Evolutionary conservation across 2,113 vertebrate genomes (phyloP).

Genomic region (Passer montanus): DNA sequence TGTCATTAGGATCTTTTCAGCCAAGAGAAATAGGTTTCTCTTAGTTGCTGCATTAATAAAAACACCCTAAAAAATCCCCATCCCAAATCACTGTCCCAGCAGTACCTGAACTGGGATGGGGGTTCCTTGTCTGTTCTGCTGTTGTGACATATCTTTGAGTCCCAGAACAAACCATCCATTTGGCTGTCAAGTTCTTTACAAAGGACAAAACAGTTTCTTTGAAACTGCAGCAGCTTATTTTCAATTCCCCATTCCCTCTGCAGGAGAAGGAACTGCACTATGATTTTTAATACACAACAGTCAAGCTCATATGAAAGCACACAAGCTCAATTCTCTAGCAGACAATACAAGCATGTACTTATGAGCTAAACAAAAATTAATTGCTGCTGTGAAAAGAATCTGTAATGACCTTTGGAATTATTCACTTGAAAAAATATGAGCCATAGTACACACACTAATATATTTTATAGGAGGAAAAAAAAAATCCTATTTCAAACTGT

Average conservation of each 20-base stretch:
- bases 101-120: background rate
- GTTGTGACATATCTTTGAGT: background rate
- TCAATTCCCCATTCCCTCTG: background rate
- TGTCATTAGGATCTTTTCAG: conserved; percentile 59
- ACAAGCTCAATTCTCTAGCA: background rate
- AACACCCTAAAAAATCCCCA: background rate
- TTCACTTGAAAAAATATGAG: background rate
- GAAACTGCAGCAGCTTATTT: background rate
- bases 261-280: background rate
- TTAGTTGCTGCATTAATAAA: conserved; percentile 12
- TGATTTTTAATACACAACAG: conserved; percentile 30
- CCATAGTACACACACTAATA: background rate
- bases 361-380: conserved; percentile 22
- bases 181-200: background rate
- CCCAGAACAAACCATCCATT: background rate
- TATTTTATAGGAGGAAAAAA: background rate
- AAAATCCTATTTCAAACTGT: background rate
- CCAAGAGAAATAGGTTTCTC: conserved; percentile 37
- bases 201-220: conserved; percentile 1
- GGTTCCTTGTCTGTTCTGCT: background rate
- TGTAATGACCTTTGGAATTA: conserved; percentile 32
- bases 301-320: background rate
- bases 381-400: background rate
- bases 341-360: background rate
- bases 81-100: background rate